These are phyloP conservation scores for Lepus americanus DNA, from an alignment of 2,113 vertebrate species.

Conservation along the genomic window DNA sequence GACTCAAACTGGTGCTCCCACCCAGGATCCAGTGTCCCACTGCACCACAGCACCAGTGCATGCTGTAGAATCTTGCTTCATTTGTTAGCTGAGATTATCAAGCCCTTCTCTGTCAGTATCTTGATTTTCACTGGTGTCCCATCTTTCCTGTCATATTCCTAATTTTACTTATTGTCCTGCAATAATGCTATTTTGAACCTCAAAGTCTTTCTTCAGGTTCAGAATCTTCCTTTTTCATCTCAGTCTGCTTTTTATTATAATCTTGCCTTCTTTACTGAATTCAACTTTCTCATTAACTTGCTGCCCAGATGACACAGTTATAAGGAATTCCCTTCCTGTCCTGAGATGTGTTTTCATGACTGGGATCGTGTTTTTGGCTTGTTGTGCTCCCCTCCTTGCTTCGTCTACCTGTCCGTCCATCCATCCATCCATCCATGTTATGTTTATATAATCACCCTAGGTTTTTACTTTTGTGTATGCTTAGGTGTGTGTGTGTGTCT, in stretches of 20 bases:
- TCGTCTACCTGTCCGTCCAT: not conserved
- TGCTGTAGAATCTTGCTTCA: not conserved
- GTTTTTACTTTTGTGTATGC: not conserved
- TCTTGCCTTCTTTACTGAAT: constrained; percentile 38
- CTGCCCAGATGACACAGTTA: not conserved
- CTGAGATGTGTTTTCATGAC: constrained; percentile 17
- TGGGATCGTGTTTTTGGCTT: not conserved
- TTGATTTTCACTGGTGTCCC: constrained; percentile 51
- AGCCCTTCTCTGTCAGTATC: constrained; percentile 19
- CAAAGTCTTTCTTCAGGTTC: constrained; percentile 40
- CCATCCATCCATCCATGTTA: not conserved
- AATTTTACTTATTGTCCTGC: constrained; percentile 50
- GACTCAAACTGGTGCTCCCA: no score
- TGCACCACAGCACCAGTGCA: no score
- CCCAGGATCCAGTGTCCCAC: no score
- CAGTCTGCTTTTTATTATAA: constrained; percentile 55
- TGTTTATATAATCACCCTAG: not conserved
- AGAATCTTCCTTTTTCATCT: not conserved
- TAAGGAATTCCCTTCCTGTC: not conserved
- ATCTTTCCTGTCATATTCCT: constrained; percentile 46
- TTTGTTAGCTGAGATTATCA: constrained; percentile 19
- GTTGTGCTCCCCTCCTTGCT: not conserved
- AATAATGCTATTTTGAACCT: not conserved
- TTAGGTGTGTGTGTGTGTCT: not conserved
- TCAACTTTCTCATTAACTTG: constrained; percentile 58